phyloP scores from a whole-genome alignment of 2,797 vertebrate genomes.

The Thaleichthys pacificus region DNA sequence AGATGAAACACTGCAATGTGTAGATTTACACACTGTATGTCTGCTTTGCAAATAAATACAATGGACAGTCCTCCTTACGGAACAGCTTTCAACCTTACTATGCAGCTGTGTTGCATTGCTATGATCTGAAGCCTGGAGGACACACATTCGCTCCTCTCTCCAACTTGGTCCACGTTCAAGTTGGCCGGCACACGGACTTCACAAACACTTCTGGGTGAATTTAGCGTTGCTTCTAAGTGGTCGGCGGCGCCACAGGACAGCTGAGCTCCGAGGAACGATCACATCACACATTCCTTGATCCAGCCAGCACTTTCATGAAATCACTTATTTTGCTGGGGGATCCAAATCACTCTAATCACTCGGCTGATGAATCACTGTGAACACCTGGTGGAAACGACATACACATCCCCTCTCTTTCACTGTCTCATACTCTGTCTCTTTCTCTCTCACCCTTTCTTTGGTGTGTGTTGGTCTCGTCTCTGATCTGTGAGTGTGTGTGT shows the following conservation, averaged over 20 bases:
- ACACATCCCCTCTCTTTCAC: neutral
- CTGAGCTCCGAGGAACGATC: neutral
- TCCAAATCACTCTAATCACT: neutral
- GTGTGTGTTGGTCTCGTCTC: conserved; percentile 17
- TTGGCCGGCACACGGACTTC: neutral
- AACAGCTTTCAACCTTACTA: too few relatives aligned
- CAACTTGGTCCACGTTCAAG: neutral
- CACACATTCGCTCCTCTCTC: neutral
- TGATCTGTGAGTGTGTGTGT: neutral
- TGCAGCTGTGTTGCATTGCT: conserved; percentile 8
- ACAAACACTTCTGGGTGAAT: neutral
- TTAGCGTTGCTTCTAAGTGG: neutral
- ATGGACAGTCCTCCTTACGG: neutral
- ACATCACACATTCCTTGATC: neutral
- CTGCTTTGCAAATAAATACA: conserved; percentile 6
- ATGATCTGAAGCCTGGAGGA: neutral
- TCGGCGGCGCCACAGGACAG: neutral
- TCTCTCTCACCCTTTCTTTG: conserved; percentile 37
- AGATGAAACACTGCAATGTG: conserved; percentile 31
- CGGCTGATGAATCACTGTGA: neutral
- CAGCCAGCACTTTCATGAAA: neutral
- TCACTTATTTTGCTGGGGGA: neutral
- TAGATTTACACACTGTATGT: conserved; percentile 34
- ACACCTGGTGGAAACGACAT: neutral
- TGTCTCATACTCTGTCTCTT: conserved; percentile 23